Base-by-base conservation (phyloP, 2,888 invertebrate genomes). In the Aricia artaxerxes region DNA sequence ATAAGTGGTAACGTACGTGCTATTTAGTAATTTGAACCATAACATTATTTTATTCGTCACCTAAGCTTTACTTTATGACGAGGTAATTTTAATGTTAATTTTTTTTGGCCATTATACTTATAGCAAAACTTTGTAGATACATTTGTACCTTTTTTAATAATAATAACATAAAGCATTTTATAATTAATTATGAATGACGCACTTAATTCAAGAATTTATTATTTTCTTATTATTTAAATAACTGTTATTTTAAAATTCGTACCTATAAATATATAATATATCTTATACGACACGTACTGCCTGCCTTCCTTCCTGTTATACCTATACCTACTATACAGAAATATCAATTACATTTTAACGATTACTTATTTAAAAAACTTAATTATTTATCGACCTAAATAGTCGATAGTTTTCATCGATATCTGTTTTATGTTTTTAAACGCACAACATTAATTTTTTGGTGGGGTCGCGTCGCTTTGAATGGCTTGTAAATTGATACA, bases 401-500 rank as follows among this genome's bases (percentile, higher is more conserved):
- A n/a, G 44, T 73, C 40, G 69, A 69, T 35, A 38, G 35, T 85
- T 87, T 72, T 57, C 73, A 77, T 80, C 80, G 80, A 78, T 77
- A 77, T 9, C 78, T 35, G 24, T 57, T 78, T 73, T 57, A 73
- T 73, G 7, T 38, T 24, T 73, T 73, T 38, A 60, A 78, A 60
- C 73, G 78, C 31, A 61, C 82, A 81, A 79, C 82, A 78, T 81
- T 82, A 83, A 77, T 80, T 88, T 87, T 86, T 69, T 35, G 69
- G 69, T 69, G 69, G 69, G 85, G 86, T 85, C 85, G 88, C 87
- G 86, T 84, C 84, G 79, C 86, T 85, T 83, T 92, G 91, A 92
- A 92, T 92, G 89, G 90, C 85, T 86, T 87, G 83, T 88, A 92
- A 92, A 92, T 92, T 92, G 92, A 89, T 88, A 89, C 87, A 89